Percentiles rank a stretch among this genome's conserved stretches.
phyloP scores from a whole-genome alignment of 2,797 vertebrate species.

The Tragelaphus eurycerus region DNA sequence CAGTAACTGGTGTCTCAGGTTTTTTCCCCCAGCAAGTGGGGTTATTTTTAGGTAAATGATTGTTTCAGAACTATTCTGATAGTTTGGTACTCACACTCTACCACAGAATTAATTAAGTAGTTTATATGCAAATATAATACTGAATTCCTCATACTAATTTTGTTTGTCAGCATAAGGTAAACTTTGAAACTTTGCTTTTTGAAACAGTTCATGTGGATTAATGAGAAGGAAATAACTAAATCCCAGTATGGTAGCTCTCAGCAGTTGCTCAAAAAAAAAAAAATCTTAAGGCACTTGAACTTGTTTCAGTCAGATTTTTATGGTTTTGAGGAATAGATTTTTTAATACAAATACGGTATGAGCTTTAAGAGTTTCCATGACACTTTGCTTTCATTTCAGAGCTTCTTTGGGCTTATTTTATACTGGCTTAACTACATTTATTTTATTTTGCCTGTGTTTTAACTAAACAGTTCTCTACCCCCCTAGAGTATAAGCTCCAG shows the following conservation, averaged over 20 bases:
- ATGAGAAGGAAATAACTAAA: slow-evolving; percentile 5
- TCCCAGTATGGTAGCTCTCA: background rate
- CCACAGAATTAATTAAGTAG: background rate
- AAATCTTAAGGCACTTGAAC: slow-evolving; percentile 31
- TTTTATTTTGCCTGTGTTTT: slow-evolving; percentile 36
- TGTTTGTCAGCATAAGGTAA: slow-evolving; percentile 35
- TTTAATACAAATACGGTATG: slow-evolving; percentile 4
- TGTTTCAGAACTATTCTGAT: background rate
- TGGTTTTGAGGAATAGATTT: background rate
- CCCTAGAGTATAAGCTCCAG: background rate
- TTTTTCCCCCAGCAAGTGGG: background rate
- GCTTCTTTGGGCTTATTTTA: background rate
- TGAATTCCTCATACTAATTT: slow-evolving; percentile 1
- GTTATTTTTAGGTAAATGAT: slow-evolving; percentile 56
- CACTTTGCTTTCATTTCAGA: slow-evolving; percentile 13
- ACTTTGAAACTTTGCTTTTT: slow-evolving; percentile 44
- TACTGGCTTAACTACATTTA: background rate
- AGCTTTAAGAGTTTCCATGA: slow-evolving; percentile 10
- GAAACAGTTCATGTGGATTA: background rate
- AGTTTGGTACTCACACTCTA: background rate
- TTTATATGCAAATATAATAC: slow-evolving; percentile 17
- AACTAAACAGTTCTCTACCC: background rate
- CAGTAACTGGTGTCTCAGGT: background rate
- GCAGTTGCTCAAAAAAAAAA: background rate
- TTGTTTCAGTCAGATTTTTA: slow-evolving; percentile 19